Conservation (phyloP, 2,888 invertebrate genomes). For the Polylopha cassiicola region DNA sequence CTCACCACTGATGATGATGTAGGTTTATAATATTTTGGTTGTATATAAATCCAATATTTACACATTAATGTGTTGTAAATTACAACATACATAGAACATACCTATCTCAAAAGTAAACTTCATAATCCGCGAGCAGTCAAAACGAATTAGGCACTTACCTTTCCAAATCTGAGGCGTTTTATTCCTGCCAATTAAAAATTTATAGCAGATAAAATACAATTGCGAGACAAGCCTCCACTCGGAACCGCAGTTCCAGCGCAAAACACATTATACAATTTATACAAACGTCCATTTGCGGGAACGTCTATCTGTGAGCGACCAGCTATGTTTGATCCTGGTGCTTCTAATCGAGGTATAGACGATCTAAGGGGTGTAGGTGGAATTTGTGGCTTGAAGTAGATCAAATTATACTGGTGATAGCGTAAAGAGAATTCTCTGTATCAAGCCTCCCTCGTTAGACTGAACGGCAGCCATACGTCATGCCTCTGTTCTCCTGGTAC, state of each 20-base stretch:
- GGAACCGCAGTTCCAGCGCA: slow-evolving; percentile 38
- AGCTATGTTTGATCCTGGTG: slow-evolving; percentile 12
- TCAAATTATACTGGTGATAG: slow-evolving; percentile 34
- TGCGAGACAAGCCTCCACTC: slow-evolving; percentile 30
- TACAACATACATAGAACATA: too few relatives aligned
- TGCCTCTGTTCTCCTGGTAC: slow-evolving; percentile 35
- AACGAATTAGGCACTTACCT: slow-evolving; percentile 19
- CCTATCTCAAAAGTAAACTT: too few relatives aligned
- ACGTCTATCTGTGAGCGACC: slow-evolving; percentile 33
- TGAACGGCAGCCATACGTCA: slow-evolving; percentile 42
- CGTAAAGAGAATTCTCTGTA: slow-evolving; percentile 32
- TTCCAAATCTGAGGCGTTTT: slow-evolving; percentile 9
- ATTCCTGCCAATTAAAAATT: slow-evolving; percentile 39
- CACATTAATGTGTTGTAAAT: too few relatives aligned
- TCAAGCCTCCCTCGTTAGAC: slow-evolving; percentile 35
- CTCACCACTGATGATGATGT: too few relatives aligned
- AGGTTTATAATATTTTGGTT: too few relatives aligned
- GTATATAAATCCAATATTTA: too few relatives aligned
- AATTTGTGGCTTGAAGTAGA: slow-evolving; percentile 15
- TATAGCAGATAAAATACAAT: slow-evolving; percentile 40
- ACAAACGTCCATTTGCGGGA: slow-evolving; percentile 41
- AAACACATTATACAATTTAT: slow-evolving; percentile 43
- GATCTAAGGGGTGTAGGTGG: background rate
- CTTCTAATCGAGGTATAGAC: slow-evolving; percentile 9
- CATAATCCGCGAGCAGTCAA: slow-evolving; percentile 10